phyloP scores from a whole-genome alignment of 2,888 invertebrate species.

The Caradrina kadenii region DNA sequence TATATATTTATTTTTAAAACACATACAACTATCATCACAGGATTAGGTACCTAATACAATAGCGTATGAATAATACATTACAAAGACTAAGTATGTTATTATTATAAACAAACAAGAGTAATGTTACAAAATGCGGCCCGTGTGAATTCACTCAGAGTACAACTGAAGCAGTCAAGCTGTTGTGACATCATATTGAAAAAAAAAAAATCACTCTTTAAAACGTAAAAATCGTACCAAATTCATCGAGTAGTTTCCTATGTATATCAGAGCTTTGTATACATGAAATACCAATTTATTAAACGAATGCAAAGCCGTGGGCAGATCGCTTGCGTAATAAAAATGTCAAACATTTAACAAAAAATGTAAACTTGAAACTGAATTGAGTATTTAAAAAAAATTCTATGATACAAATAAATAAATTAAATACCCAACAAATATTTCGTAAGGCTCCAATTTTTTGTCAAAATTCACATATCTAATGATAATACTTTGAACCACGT shows the following conservation, averaged over 20 bases:
- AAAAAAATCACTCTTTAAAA: neutral
- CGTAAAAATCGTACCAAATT: conserved; percentile 10
- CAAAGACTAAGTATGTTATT: no score
- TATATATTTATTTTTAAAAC: no score
- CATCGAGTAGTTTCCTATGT: conserved; percentile 9
- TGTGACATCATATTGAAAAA: no score
- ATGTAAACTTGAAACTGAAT: conserved; percentile 5
- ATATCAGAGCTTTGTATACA: conserved; percentile 24
- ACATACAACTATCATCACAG: no score
- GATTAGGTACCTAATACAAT: no score
- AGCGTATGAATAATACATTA: no score
- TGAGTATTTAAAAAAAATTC: neutral
- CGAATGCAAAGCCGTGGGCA: conserved; percentile 25
- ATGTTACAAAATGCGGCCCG: no score
- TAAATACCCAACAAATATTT: no score
- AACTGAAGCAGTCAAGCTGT: no score
- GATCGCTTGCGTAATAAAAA: conserved; percentile 22
- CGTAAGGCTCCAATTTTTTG: no score
- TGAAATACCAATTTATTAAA: conserved; percentile 33
- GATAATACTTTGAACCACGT: neutral
- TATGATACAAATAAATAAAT: neutral
- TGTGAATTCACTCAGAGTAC: no score
- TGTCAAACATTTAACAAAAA: conserved; percentile 19
- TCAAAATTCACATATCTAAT: neutral
- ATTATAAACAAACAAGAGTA: no score